phyloP scores from a whole-genome alignment of 2,888 invertebrate genomes.

The Nymphalis urticae region DNA sequence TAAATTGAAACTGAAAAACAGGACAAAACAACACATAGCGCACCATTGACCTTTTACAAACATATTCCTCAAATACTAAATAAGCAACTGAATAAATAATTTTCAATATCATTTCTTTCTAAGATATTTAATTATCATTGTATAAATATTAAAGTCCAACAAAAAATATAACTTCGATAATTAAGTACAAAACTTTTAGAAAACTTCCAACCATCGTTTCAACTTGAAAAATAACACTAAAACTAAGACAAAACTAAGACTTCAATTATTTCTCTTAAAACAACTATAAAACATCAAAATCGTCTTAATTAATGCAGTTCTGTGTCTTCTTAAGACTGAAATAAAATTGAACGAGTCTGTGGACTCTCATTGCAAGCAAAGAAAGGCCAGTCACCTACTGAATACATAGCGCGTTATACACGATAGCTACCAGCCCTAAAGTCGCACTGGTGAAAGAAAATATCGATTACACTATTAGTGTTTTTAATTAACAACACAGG shows the following conservation, averaged over 20 bases:
- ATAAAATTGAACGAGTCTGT: constrained; percentile 18
- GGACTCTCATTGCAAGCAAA: background rate
- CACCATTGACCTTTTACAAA: too few relatives aligned
- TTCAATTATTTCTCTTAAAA: constrained; percentile 26
- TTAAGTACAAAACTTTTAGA: constrained; percentile 12
- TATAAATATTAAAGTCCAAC: background rate
- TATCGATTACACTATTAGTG: too few relatives aligned
- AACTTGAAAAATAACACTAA: constrained; percentile 17
- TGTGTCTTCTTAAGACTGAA: constrained; percentile 24
- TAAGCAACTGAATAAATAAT: too few relatives aligned
- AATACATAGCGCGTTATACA: background rate
- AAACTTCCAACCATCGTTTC: constrained; percentile 2
- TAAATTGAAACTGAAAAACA: too few relatives aligned
- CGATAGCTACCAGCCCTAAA: too few relatives aligned
- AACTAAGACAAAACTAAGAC: constrained; percentile 18
- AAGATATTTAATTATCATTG: background rate
- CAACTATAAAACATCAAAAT: constrained; percentile 28
- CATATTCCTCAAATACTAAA: too few relatives aligned
- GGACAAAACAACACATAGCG: too few relatives aligned
- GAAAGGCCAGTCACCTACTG: background rate
- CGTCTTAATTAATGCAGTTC: constrained; percentile 24
- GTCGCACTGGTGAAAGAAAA: too few relatives aligned
- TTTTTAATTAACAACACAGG: too few relatives aligned
- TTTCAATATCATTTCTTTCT: background rate
- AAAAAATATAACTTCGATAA: background rate